Conservation (phyloP, 2,797 vertebrate species). For the Scleropages formosus region DNA sequence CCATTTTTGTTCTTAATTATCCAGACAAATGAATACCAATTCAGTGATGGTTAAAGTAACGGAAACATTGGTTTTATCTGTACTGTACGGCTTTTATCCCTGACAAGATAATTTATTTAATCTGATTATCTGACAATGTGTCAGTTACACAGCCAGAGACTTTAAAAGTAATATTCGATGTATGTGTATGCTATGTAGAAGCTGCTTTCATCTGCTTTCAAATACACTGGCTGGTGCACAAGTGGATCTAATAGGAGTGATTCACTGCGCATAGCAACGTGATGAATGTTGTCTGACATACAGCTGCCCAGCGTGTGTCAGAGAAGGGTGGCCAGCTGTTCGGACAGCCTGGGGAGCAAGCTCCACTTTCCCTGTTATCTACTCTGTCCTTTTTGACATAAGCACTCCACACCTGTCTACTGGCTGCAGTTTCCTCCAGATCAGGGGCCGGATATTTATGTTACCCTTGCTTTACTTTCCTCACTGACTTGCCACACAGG, state of each 20-base stretch:
- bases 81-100: conserved; percentile 45
- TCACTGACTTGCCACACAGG: background rate
- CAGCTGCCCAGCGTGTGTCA: conserved; percentile 24
- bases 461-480: background rate
- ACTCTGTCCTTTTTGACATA: background rate
- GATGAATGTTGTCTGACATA: conserved; percentile 22
- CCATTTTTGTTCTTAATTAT: conserved; percentile 13
- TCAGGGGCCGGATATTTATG: conserved; percentile 5
- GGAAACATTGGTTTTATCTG: background rate
- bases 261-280: conserved; percentile 30
- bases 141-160: background rate
- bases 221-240: conserved; percentile 34
- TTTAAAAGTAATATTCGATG: background rate
- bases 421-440: background rate
- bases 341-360: conserved; percentile 11
- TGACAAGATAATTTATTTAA: conserved; percentile 29
- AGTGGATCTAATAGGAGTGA: background rate
- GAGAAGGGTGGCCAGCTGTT: conserved; percentile 18
- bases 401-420: background rate
- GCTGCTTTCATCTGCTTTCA: conserved; percentile 40
- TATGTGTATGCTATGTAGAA: background rate
- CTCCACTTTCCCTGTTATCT: conserved; percentile 9
- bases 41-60: background rate
- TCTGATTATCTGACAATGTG: background rate
- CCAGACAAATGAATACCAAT: background rate